phyloP scores from a whole-genome alignment of 1,140 invertebrate genomes.

The Ptiloglossa arizonensis region DNA sequence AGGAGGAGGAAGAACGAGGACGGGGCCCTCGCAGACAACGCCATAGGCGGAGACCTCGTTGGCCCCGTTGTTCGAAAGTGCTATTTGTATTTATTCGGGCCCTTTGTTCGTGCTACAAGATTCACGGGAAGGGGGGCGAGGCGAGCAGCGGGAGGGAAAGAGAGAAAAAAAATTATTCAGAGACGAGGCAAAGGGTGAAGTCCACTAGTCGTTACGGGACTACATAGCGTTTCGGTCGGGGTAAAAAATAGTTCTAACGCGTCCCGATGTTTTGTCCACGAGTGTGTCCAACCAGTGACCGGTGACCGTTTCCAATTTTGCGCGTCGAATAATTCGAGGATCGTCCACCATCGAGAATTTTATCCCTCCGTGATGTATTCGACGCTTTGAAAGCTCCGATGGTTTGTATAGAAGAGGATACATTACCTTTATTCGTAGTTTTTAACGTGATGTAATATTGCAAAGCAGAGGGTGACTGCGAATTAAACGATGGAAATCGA shows the following conservation, averaged over 20 bases:
- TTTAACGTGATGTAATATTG: too few species aligned
- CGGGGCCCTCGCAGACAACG: conserved; percentile 67
- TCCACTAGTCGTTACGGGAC: conserved; percentile 66
- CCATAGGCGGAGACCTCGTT: conserved; percentile 70
- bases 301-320: not conserved
- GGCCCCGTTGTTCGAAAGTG: conserved; percentile 76
- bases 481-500: too few species aligned
- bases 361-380: too few species aligned
- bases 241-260: conserved; percentile 43
- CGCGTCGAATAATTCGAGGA: too few species aligned
- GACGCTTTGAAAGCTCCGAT: too few species aligned
- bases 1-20: conserved; percentile 30
- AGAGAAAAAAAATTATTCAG: conserved; percentile 60
- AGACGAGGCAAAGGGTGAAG: conserved; percentile 62
- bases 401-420: too few species aligned
- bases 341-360: too few species aligned
- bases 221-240: conserved; percentile 58
- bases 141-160: conserved; percentile 38
- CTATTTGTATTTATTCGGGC: conserved; percentile 79
- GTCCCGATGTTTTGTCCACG: not conserved
- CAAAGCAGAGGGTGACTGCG: too few species aligned
- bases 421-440: too few species aligned
- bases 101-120: conserved; percentile 69
- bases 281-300: not conserved
- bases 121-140: conserved; percentile 51